A percentile compares a stretch with the other conserved stretches of the same genome.
Conservation (phyloP, 2,888 invertebrate species). For the Lithophane leautieri region DNA sequence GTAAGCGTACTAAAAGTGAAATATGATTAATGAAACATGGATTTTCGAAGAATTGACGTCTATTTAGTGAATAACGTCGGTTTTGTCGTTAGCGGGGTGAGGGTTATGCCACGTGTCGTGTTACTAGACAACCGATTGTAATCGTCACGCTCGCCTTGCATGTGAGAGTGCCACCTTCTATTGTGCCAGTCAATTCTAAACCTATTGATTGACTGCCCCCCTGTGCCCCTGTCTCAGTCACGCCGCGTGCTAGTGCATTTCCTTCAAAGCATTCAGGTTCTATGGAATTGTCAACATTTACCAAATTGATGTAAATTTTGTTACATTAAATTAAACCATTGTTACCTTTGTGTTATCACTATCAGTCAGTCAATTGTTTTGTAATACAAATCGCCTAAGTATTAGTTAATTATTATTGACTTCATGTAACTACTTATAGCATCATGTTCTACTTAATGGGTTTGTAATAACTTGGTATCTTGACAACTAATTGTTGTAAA, state of each 20-base stretch:
- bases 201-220: conserved; percentile 83
- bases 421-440: conserved; percentile 15
- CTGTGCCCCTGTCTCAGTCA: conserved; percentile 65
- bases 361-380: conserved; percentile 7
- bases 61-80: conserved; percentile 62
- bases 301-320: conserved; percentile 1
- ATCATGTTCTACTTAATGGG: conserved; percentile 21
- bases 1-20: conserved; percentile 26
- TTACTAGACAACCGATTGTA: conserved; percentile 67
- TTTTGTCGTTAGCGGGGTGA: conserved; percentile 72
- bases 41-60: conserved; percentile 41
- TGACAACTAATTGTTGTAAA: conserved; percentile 56
- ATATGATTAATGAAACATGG: conserved; percentile 44
- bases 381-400: conserved; percentile 12
- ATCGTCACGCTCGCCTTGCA: conserved; percentile 65
- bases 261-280: conserved; percentile 68
- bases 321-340: not conserved
- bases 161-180: conserved; percentile 69
- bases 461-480: conserved; percentile 35
- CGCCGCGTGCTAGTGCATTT: conserved; percentile 77
- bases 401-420: conserved; percentile 6
- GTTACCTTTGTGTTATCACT: not conserved
- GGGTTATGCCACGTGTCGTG: conserved; percentile 70
- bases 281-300: conserved; percentile 57
- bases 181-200: conserved; percentile 73